Evolutionary conservation across 2,888 invertebrate genomes (phyloP), one percentile per base, ranked within the genome.

Genomic region (Zootermopsis nevadensis): DNA sequence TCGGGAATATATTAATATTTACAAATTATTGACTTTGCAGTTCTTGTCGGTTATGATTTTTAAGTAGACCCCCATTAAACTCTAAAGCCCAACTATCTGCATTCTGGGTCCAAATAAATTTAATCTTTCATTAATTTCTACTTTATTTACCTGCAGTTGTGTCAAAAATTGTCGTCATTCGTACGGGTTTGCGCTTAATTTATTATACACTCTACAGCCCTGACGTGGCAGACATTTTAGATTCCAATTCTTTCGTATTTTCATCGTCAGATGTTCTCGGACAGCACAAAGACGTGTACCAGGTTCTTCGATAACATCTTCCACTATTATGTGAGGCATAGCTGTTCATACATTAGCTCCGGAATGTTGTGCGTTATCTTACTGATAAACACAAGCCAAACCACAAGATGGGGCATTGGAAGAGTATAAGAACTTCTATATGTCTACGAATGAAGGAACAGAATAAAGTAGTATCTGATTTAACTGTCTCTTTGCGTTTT

Each of bases 331-430:
- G 69, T 69, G 69, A 38, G 74, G 74, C 15, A 74, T 19, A 74
- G 74, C 74, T 74, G 74, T 74, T 74, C 74, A 74, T 74, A 74
- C 74, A 74, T 74, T 74, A 74, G 42, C 74, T 38, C 24, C 24
- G 74, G 74, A 74, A 74, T 74, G 74, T 10, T 33, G 8, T 31
- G 22, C 31, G 30, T 74, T 33, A 74, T 74, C 35, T 38, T 27
- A 38, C 35, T 33, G 74, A 74, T 74, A 74, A 69, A 33, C 69
- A 33, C 33, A 33, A 69, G 69, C 33, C 69, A 33, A 69, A 69
- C 69, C 69, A 69, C 12, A 69, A 10, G 33, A 4, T 7, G 69
- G 69, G 69, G 33, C 60, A 60, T n/a, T 60, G 60, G 69, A 33
- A 69, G 15, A 12, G 69, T 15, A 33, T 15, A 2, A 66, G n/a